phyloP scores from a whole-genome alignment of 53 echinoderm and acorn worm species.

The Paracentrotus lividus region DNA sequence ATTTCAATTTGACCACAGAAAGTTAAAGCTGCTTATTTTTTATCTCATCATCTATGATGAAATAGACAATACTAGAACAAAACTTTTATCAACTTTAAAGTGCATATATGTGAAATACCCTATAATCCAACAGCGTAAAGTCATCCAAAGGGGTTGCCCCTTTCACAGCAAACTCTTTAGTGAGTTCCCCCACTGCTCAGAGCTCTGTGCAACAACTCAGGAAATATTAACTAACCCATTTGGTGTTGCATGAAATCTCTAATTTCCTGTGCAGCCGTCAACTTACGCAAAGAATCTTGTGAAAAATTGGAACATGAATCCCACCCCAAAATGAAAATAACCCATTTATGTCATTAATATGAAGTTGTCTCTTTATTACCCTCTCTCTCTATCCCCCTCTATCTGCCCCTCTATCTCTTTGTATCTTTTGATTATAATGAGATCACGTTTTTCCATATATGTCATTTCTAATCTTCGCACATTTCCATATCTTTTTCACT shows the following conservation, averaged over 20 bases:
- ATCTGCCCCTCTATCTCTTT: no score
- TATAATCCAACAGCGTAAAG: not conserved
- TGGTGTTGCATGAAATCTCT: slow-evolving; percentile 6
- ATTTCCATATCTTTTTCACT: not conserved
- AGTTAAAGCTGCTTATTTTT: no score
- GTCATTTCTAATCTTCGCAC: not conserved
- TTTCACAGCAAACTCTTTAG: not conserved
- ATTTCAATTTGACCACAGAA: not conserved
- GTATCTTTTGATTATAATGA: no score
- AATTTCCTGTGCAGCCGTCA: slow-evolving; percentile 11
- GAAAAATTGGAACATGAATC: not conserved
- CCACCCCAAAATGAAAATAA: not conserved
- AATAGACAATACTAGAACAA: not conserved
- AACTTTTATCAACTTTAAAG: not conserved
- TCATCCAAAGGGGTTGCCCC: not conserved
- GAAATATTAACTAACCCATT: slow-evolving; percentile 22
- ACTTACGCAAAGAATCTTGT: not conserved
- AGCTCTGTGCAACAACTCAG: not conserved
- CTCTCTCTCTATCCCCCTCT: no score
- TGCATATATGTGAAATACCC: not conserved
- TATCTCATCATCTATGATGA: no score
- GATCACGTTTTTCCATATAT: not conserved
- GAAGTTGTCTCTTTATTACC: no score
- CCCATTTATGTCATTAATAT: slow-evolving; percentile 10
- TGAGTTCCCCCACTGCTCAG: not conserved